These are phyloP conservation scores for Pangasianodon gigas DNA, from an alignment of 2,113 vertebrate genomes.

Conservation along the genomic window DNA sequence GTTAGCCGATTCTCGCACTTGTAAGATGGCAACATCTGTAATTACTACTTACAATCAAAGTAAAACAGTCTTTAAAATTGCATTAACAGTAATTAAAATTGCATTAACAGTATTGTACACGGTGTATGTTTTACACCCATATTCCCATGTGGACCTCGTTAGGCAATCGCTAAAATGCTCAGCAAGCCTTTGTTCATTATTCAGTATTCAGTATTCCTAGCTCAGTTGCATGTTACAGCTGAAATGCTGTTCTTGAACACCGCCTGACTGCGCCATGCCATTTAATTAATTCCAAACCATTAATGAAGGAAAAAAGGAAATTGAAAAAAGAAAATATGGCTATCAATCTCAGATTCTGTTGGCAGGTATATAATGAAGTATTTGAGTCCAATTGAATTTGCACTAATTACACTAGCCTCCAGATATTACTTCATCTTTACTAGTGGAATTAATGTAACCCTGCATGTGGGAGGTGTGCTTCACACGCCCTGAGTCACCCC, in stretches of 20 bases:
- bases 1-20: constrained; percentile 5
- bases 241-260: constrained; percentile 45
- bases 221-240: constrained; percentile 45
- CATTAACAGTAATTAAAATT: constrained; percentile 28
- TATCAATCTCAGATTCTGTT: constrained; percentile 72
- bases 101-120: constrained; percentile 23
- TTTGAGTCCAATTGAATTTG: constrained; percentile 75
- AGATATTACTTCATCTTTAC: constrained; percentile 74
- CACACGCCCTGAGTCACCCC: constrained; percentile 43
- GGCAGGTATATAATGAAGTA: constrained; percentile 78
- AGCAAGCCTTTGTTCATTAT: constrained; percentile 19
- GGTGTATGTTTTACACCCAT: background rate
- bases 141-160: constrained; percentile 25
- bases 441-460: constrained; percentile 63
- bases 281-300: constrained; percentile 73
- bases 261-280: constrained; percentile 58
- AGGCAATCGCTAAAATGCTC: constrained; percentile 28
- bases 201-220: constrained; percentile 3
- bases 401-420: constrained; percentile 74
- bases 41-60: constrained; percentile 7
- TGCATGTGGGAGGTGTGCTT: constrained; percentile 53
- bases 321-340: constrained; percentile 71
- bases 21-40: constrained; percentile 1
- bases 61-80: constrained; percentile 34
- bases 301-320: constrained; percentile 69